phyloP scores from a whole-genome alignment of 2,888 invertebrate genomes.

The Zeuzera pyrina region DNA sequence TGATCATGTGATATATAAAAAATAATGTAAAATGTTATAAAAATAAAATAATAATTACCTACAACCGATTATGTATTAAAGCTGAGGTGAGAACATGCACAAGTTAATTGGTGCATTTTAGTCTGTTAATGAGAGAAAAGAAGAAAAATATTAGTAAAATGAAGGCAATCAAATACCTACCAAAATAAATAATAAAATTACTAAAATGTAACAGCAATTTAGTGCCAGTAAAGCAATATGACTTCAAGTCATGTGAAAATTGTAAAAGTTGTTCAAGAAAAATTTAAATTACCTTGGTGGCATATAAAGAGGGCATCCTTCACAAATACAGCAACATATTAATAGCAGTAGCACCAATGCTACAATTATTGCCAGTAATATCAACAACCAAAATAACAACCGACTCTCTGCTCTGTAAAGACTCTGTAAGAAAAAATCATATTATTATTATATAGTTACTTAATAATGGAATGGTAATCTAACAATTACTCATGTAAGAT shows the following conservation, averaged over 20 bases:
- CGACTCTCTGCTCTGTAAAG: conserved; percentile 82
- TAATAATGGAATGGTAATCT: too few relatives aligned
- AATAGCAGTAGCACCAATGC: conserved; percentile 80
- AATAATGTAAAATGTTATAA: too few relatives aligned
- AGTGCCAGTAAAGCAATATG: too few relatives aligned
- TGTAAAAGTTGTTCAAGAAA: too few relatives aligned
- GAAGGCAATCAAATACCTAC: too few relatives aligned
- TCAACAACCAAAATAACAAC: conserved; percentile 83
- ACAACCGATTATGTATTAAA: conserved; percentile 39
- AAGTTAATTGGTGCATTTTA: conserved; percentile 55
- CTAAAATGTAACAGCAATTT: too few relatives aligned
- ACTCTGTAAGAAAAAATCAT: conserved; percentile 66
- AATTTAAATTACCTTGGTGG: conserved; percentile 75
- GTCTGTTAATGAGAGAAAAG: conserved; percentile 48
- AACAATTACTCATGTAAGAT: too few relatives aligned
- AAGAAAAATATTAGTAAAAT: conserved; percentile 25
- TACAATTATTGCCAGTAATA: conserved; percentile 82
- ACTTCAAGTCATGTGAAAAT: too few relatives aligned
- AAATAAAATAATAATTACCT: conserved; percentile 38
- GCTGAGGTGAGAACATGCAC: conserved; percentile 40
- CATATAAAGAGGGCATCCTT: conserved; percentile 87
- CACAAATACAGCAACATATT: conserved; percentile 87
- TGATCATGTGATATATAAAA: too few relatives aligned
- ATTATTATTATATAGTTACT: too few relatives aligned
- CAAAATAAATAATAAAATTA: too few relatives aligned